Base-by-base conservation (phyloP, 2,113 vertebrate species). In the Dendropsophus ebraccatus region DNA sequence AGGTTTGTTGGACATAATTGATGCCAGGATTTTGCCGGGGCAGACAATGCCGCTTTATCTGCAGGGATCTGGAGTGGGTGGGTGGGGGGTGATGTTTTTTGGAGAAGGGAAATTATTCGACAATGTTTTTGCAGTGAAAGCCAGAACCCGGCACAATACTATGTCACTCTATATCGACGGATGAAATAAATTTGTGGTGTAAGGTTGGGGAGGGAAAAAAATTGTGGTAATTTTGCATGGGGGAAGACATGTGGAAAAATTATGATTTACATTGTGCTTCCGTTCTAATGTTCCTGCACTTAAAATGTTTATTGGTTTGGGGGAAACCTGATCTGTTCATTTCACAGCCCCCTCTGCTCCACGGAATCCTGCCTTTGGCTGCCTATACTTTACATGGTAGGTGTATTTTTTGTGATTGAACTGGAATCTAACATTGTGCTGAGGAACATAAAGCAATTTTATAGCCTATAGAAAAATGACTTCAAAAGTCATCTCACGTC, bases 21-120 rank as follows among this genome's bases (percentile, higher is more conserved):
- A 94, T 91, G 89, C 92, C 91, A 89, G 89, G 90, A 91, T 87
- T 88, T 80, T 35, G 45, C 87, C 87, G 86, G 83, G 62, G 41
- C 70, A 89, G 87, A 90, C 92, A 87, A 89, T 89, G 88, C 75
- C 79, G 82, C 89, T 91, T 88, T 91, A 89, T 92, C 89, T 87
- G 87, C 37, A 30, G 86, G 90, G 88, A 81, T 90, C 86, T 82
- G 3, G 41, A n/a, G n/a, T n/a, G n/a, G n/a, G n/a, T n/a, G n/a
- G n/a, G n/a, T n/a, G 41, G 81, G 45, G 85, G 82, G 89, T 56
- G 0, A 88, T 87, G 52, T 86, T 76, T 85, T 74, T 45, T 87
- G 3, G 86, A 91, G 89, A 88, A 88, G 92, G 92, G 92, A 93
- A 94, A 89, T 89, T 47, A 69, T 67, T 84, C 88, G 89, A 89